phyloP scores from a whole-genome alignment of 2,888 invertebrate species.

The Lepidocyrtoides sp. region DNA sequence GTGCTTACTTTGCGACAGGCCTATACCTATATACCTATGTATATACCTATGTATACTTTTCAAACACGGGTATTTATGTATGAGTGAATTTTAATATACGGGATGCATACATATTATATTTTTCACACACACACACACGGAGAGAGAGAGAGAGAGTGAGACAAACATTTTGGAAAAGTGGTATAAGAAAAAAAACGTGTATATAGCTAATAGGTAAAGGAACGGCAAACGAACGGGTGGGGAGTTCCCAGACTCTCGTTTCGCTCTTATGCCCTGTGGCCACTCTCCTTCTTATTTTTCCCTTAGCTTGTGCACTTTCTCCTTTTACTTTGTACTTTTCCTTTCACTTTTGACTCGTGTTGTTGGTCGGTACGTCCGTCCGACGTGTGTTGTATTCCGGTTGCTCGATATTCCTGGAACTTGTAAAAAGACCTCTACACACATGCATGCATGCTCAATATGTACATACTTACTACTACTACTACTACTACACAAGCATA shows the following conservation, averaged over 20 bases:
- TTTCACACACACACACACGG: not conserved
- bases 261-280: slow-evolving; percentile 72
- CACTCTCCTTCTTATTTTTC: slow-evolving; percentile 66
- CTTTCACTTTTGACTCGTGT: slow-evolving; percentile 71
- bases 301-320: slow-evolving; percentile 68
- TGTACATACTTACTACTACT: too few relatives aligned
- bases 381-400: slow-evolving; percentile 60
- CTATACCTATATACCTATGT: not conserved
- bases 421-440: not conserved
- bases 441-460: too few relatives aligned
- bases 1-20: not conserved
- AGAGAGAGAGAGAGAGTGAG: too few relatives aligned
- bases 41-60: not conserved
- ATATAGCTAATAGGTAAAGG: slow-evolving; percentile 13
- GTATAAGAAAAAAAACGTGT: not conserved
- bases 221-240: slow-evolving; percentile 60
- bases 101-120: not conserved
- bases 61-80: not conserved
- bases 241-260: slow-evolving; percentile 69
- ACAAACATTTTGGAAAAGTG: not conserved
- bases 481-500: too few relatives aligned
- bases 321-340: slow-evolving; percentile 60
- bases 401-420: slow-evolving; percentile 28
- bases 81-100: slow-evolving; percentile 6
- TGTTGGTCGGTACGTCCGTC: slow-evolving; percentile 49